Evolutionary conservation across 2,113 vertebrate species (phyloP).

Genomic region (Paedocypris sp.): DNA sequence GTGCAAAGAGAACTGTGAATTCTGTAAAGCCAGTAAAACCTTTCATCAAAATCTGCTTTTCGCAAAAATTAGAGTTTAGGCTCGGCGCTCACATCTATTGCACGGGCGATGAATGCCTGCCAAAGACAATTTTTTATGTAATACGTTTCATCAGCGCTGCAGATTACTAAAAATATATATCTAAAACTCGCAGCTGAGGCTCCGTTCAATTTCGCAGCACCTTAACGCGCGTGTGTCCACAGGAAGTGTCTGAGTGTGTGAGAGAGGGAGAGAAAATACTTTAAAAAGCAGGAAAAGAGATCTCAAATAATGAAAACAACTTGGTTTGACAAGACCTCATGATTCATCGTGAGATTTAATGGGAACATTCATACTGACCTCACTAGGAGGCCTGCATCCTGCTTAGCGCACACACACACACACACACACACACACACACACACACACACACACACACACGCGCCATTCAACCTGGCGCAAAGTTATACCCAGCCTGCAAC

Average conservation of each 20-base stretch:
- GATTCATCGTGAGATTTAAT: not conserved
- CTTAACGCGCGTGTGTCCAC: not conserved
- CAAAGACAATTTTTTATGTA: slow-evolving; percentile 37
- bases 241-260: not conserved
- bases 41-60: slow-evolving; percentile 39
- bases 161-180: slow-evolving; percentile 37
- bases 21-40: slow-evolving; percentile 31
- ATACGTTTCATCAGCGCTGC: slow-evolving; percentile 32
- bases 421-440: no score
- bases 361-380: not conserved
- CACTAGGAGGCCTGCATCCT: no score
- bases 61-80: slow-evolving; percentile 18
- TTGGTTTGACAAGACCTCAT: not conserved
- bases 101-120: slow-evolving; percentile 22
- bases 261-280: not conserved
- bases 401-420: no score
- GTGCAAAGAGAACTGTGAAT: slow-evolving; percentile 16
- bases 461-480: no score
- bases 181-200: slow-evolving; percentile 38
- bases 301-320: not conserved
- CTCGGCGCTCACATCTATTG: slow-evolving; percentile 4
- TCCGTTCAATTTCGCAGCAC: slow-evolving; percentile 5
- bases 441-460: no score
- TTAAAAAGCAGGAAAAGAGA: not conserved
- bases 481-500: no score